These are phyloP conservation scores for Pagrus major DNA, from an alignment of 2,113 vertebrate genomes.

Conservation along the genomic window DNA sequence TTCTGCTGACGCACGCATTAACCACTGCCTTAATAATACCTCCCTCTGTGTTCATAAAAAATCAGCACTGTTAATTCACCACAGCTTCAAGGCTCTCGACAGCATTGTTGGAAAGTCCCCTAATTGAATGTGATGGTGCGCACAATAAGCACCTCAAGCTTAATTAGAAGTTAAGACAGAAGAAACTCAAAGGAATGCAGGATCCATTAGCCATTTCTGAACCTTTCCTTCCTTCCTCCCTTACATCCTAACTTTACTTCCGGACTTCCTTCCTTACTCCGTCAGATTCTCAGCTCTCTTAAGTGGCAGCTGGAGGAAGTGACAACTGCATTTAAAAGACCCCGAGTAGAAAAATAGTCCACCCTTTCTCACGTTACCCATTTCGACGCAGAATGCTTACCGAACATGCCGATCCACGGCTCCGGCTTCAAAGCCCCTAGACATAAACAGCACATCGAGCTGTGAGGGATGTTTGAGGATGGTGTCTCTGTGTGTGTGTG, in stretches of 20 bases:
- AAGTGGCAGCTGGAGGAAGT: conserved; percentile 76
- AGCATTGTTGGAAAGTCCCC: conserved; percentile 43
- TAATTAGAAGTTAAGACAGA: conserved; percentile 15
- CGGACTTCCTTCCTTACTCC: conserved; percentile 54
- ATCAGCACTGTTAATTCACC: conserved; percentile 30
- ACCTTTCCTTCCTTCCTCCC: conserved; percentile 64
- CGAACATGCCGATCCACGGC: conserved; percentile 35
- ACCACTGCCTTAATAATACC: conserved; percentile 39
- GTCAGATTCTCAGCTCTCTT: conserved; percentile 47
- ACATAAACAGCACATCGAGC: conserved; percentile 45
- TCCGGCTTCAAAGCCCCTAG: conserved; percentile 52
- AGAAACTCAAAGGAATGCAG: conserved; percentile 46
- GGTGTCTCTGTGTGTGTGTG: conserved; percentile 44
- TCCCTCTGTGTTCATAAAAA: conserved; percentile 47
- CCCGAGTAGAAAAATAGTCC: conserved; percentile 60
- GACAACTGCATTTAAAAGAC: conserved; percentile 64
- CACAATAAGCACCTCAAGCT: conserved; percentile 31
- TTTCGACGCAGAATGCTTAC: conserved; percentile 43
- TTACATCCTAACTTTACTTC: conserved; percentile 64
- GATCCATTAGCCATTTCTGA: conserved; percentile 33
- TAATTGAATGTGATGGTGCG: conserved; percentile 20
- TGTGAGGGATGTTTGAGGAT: conserved; percentile 34
- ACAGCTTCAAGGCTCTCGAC: conserved; percentile 13
- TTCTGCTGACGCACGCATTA: conserved; percentile 66
- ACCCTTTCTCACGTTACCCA: conserved; percentile 69